Evolutionary conservation across 2,888 invertebrate species (phyloP).

Genomic region (Cloeon dipterum): DNA sequence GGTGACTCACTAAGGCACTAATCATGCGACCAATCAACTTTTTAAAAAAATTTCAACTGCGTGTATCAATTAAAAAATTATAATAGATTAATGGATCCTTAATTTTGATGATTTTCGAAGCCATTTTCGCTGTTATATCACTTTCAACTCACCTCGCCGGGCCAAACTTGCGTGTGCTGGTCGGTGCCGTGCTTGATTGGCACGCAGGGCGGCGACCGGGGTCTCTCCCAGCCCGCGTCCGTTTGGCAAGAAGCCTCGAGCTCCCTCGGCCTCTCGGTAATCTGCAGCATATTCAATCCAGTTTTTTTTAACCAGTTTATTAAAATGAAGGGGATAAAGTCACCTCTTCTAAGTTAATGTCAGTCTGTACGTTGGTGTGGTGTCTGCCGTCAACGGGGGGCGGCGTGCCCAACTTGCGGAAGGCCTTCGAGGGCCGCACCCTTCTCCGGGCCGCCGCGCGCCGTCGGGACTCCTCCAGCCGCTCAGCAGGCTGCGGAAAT

Average conservation of each 20-base stretch:
- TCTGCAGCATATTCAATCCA: no score
- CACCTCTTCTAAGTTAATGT: constrained; percentile 69
- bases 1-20: no score
- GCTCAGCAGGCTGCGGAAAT: constrained; percentile 16
- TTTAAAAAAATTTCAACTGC: no score
- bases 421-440: constrained; percentile 12
- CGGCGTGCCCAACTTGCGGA: constrained; percentile 32
- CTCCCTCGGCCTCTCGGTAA: constrained; percentile 50
- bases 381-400: constrained; percentile 61
- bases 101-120: no score
- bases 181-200: constrained; percentile 63
- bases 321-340: constrained; percentile 7
- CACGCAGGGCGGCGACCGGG: constrained; percentile 47
- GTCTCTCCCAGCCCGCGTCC: constrained; percentile 64
- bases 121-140: no score
- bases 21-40: no score
- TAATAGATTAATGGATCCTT: no score
- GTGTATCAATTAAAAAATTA: no score
- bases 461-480: constrained; percentile 39
- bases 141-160: constrained; percentile 68
- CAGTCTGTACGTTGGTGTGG: constrained; percentile 77
- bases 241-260: constrained; percentile 65
- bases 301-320: no score
- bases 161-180: constrained; percentile 63
- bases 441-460: constrained; percentile 51